A percentile compares a stretch with the other conserved stretches of the same genome.
phyloP scores from a whole-genome alignment of 2,888 invertebrate species.

The Idaea aversata region DNA sequence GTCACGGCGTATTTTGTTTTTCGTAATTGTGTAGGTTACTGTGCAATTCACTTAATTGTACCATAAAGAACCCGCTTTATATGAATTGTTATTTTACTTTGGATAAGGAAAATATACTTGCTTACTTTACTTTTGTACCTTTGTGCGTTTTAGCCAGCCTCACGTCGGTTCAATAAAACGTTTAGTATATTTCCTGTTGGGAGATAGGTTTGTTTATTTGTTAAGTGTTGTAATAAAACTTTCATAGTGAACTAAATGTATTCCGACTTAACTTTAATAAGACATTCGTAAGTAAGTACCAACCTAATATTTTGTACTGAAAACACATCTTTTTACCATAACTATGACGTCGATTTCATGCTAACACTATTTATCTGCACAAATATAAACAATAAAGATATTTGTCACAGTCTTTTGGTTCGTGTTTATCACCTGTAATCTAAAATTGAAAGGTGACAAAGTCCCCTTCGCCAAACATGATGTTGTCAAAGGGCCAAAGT shows the following conservation, averaged over 20 bases:
- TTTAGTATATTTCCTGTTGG: background rate
- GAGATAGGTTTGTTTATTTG: background rate
- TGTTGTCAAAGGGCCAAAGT: background rate
- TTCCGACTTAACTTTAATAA: background rate
- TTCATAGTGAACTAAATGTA: background rate
- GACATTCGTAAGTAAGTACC: too few species aligned
- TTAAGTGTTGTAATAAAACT: background rate
- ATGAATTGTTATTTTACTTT: slow-evolving; percentile 1
- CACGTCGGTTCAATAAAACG: background rate
- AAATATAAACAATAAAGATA: too few species aligned
- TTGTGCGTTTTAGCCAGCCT: slow-evolving; percentile 1
- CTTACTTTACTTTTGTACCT: background rate
- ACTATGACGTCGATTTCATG: too few species aligned
- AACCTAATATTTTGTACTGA: too few species aligned
- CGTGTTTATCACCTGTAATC: background rate
- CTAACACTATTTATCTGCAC: too few species aligned
- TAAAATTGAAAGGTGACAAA: background rate
- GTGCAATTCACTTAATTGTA: background rate
- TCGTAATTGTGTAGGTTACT: background rate
- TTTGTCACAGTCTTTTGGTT: too few species aligned
- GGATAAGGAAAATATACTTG: slow-evolving; percentile 1
- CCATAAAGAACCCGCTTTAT: background rate
- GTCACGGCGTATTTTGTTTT: background rate
- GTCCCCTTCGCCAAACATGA: slow-evolving; percentile 1
- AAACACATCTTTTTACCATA: too few species aligned